Conservation (phyloP, 2,113 vertebrate genomes). For the Trogon surrucura region DNA sequence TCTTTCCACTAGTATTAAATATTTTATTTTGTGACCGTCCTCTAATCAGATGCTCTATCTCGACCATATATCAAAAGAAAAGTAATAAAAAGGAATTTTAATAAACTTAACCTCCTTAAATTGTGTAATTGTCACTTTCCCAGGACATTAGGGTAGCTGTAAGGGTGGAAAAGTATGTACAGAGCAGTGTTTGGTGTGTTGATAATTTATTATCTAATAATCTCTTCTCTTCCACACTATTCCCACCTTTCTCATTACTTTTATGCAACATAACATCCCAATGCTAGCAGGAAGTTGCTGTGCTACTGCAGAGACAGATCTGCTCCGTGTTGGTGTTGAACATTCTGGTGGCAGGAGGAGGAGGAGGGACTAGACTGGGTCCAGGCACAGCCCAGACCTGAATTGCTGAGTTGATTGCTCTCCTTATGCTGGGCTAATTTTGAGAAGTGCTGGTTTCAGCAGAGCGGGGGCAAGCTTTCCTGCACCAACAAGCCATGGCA, state of each 20-base stretch:
- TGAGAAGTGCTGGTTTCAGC: neutral
- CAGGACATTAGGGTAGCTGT: slow-evolving; percentile 27
- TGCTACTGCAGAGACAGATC: slow-evolving; percentile 10
- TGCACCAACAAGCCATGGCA: neutral
- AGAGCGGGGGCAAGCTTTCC: neutral
- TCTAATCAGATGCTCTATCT: slow-evolving; percentile 55
- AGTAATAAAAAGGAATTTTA: slow-evolving; percentile 52
- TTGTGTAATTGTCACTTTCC: slow-evolving; percentile 62
- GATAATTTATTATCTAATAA: slow-evolving; percentile 75
- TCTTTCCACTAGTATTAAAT: neutral
- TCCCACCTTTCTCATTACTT: slow-evolving; percentile 65
- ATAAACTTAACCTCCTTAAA: slow-evolving; percentile 65
- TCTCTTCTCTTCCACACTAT: slow-evolving; percentile 33
- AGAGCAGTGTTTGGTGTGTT: slow-evolving; percentile 7
- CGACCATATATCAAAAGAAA: slow-evolving; percentile 14
- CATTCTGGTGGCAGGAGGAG: neutral
- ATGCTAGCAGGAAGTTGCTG: slow-evolving; percentile 42
- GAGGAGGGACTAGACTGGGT: neutral
- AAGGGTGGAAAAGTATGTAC: slow-evolving; percentile 11
- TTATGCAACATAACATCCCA: neutral
- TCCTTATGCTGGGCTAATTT: neutral
- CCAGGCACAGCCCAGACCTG: neutral
- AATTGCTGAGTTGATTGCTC: neutral
- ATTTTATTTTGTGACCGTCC: slow-evolving; percentile 50
- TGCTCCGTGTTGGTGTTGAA: neutral